Evolutionary conservation across 2,113 vertebrate genomes (phyloP).

Genomic region (Mormyrus iriodes): DNA sequence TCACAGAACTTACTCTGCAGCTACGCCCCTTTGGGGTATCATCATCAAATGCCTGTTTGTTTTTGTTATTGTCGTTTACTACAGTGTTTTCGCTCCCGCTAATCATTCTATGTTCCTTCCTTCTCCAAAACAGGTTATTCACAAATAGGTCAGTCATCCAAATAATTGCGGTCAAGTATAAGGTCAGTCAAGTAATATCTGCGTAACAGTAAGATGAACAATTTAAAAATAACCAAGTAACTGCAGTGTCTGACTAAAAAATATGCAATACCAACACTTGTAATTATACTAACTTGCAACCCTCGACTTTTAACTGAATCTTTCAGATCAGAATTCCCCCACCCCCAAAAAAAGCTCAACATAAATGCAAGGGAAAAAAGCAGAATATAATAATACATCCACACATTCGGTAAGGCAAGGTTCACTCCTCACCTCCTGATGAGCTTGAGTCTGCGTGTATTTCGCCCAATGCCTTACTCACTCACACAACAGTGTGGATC

Average conservation of each 20-base stretch:
- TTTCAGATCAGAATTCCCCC: not conserved
- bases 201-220: conserved; percentile 4
- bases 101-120: not conserved
- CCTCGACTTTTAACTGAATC: not conserved
- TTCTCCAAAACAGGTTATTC: not conserved
- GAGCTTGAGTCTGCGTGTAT: not conserved
- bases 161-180: conserved; percentile 13
- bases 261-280: not conserved
- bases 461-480: not conserved
- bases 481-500: conserved; percentile 2
- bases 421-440: not conserved
- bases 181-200: conserved; percentile 19
- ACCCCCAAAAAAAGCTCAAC: not conserved
- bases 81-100: not conserved
- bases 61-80: not conserved
- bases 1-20: not conserved
- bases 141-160: conserved; percentile 2
- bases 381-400: not conserved
- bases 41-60: not conserved
- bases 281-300: not conserved
- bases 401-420: conserved; percentile 23
- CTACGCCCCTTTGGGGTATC: not conserved
- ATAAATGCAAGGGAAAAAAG: not conserved
- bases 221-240: conserved; percentile 9
- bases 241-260: not conserved